Base-by-base conservation (phyloP, 1,140 invertebrate genomes). In the Drosophila nannoptera region DNA sequence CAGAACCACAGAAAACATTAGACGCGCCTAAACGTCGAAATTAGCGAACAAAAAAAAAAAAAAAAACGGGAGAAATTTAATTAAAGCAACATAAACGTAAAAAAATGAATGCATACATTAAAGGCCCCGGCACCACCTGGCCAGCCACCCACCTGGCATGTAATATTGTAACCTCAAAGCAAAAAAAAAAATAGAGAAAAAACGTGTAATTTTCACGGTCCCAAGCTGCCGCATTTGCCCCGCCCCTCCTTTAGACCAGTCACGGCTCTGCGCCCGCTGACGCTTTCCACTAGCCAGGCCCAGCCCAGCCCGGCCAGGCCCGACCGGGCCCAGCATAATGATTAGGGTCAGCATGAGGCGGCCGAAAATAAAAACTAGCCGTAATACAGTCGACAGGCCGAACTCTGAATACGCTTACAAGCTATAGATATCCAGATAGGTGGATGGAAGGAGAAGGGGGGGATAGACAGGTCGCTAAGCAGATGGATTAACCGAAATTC, bases 171-270 rank as follows among this genome's bases (percentile, higher is more conserved):
- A 77, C 78, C 69, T 73, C 69, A 60, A 52, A 65, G 67, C 46
- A n/a, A 3, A 22, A 22, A 65, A 61, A 82, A 76, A 78, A 22
- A 22, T 22, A 3, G 22, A 22, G 3, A 65, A 61, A 82, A 76
- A 78, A 84, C 69, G 76, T 83, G 76, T 84, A 78, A 76, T 83
- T 84, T 84, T 83, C 76, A 73, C 65, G 80, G 75, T 83, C 78
- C 78, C 75, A 62, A 64, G 80, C 73, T 83, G 80, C 65, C 64
- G 48, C 65, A 67, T 60, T 32, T 16, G 22, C 32, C 31, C 48
- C 22, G n/a, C 29, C 11, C 5, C 38, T 38, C 6, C 40, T 14
- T 7, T 7, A 22, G 22, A 22, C 22, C 22, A 22, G 22, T 22
- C 22, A 22, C 8, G 4, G 4, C n/a, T 14, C 12, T 5, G n/a